Conservation (phyloP, 1,140 invertebrate species). For the Eumaeus atala region DNA sequence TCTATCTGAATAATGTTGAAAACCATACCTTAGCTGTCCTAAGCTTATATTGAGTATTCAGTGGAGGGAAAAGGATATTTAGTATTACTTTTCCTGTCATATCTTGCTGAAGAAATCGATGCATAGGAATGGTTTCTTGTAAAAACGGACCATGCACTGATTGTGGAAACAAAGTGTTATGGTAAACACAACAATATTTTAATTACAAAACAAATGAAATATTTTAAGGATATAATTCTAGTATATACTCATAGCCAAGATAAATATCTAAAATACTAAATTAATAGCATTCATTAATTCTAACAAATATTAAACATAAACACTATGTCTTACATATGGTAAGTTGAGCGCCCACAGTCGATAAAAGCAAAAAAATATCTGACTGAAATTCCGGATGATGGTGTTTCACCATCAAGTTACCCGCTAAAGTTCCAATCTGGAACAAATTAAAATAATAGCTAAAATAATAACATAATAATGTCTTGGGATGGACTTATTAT, state of each 20-base stretch:
- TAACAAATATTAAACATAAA: no score
- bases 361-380: slow-evolving; percentile 31
- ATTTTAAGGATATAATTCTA: no score
- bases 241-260: no score
- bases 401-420: slow-evolving; percentile 33
- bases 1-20: neutral
- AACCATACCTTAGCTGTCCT: slow-evolving; percentile 70
- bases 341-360: slow-evolving; percentile 28
- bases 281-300: neutral
- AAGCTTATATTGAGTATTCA: slow-evolving; percentile 61
- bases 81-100: slow-evolving; percentile 79
- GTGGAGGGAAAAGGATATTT: slow-evolving; percentile 71
- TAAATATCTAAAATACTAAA: no score
- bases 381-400: slow-evolving; percentile 26
- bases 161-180: no score
- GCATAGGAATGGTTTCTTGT: slow-evolving; percentile 43
- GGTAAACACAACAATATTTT: no score
- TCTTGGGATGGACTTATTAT: neutral
- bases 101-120: slow-evolving; percentile 75
- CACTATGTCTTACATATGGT: slow-evolving; percentile 27
- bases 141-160: slow-evolving; percentile 16
- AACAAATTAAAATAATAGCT: slow-evolving; percentile 9
- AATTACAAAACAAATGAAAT: neutral
- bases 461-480: slow-evolving; percentile 10
- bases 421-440: slow-evolving; percentile 32